These are phyloP conservation scores for Graptemys geographica DNA, from an alignment of 2,797 vertebrate species.

Conservation along the genomic window DNA sequence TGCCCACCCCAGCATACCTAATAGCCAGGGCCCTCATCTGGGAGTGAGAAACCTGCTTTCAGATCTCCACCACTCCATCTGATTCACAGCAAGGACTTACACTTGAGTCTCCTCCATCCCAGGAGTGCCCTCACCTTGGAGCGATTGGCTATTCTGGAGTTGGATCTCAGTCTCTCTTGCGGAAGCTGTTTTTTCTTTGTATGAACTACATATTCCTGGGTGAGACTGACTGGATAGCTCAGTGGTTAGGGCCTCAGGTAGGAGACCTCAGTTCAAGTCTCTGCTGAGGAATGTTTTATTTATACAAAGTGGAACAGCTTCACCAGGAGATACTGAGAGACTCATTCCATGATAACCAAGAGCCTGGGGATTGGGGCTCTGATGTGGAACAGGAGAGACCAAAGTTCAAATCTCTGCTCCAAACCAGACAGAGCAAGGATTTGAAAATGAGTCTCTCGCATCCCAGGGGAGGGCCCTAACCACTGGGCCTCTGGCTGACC, in stretches of 20 bases:
- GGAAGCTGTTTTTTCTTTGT: background rate
- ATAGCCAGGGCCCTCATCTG: background rate
- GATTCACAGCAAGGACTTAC: background rate
- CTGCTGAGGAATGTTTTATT: background rate
- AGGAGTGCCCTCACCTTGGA: background rate
- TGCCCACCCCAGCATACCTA: background rate
- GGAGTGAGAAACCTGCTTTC: background rate
- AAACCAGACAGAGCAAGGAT: background rate
- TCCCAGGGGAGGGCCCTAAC: background rate
- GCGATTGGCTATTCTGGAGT: background rate
- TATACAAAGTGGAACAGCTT: background rate
- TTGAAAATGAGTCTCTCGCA: background rate
- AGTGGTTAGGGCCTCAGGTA: background rate
- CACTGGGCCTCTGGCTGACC: too few relatives aligned
- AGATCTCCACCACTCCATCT: background rate
- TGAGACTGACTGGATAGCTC: background rate
- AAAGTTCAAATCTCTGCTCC: background rate
- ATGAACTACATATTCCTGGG: background rate
- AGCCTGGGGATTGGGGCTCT: background rate
- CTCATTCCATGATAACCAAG: background rate
- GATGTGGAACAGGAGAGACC: background rate
- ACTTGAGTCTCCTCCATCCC: background rate
- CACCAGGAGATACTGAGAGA: background rate
- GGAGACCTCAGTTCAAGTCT: background rate
- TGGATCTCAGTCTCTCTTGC: background rate